Conservation (phyloP, 2,113 vertebrate genomes). For the Campylomormyrus numenius region DNA sequence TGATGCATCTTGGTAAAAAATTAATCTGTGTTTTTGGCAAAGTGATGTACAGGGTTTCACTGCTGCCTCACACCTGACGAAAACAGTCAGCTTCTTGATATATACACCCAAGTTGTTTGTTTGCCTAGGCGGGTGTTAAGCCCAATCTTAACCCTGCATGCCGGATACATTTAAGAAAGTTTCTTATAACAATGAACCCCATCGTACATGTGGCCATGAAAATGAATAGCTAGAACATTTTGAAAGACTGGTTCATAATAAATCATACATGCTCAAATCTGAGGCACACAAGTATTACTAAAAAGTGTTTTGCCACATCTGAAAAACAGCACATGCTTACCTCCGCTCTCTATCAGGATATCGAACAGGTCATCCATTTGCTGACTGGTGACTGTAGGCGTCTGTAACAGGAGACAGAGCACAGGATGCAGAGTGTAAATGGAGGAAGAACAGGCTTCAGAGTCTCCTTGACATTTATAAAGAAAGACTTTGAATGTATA, state of each 20-base stretch:
- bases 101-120: not conserved
- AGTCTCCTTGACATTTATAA: constrained; percentile 2
- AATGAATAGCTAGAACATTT: not conserved
- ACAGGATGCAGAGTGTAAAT: constrained; percentile 12
- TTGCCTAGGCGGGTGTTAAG: not conserved
- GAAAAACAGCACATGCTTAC: constrained; percentile 47
- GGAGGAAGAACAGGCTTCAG: constrained; percentile 7
- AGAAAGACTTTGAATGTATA: not conserved
- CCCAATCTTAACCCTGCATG: not conserved
- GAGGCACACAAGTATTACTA: not conserved
- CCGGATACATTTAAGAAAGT: not conserved
- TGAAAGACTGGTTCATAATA: not conserved
- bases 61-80: not conserved
- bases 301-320: not conserved
- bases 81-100: not conserved
- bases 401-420: constrained; percentile 50
- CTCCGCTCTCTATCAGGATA: constrained; percentile 96
- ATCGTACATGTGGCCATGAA: not conserved
- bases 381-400: constrained; percentile 82
- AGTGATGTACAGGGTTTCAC: not conserved
- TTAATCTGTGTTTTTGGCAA: not conserved
- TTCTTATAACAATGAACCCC: not conserved
- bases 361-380: constrained; percentile 98
- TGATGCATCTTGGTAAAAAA: not conserved
- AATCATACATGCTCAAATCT: not conserved